phyloP scores from a whole-genome alignment of 2,888 invertebrate species.

The Mamestra brassicae region DNA sequence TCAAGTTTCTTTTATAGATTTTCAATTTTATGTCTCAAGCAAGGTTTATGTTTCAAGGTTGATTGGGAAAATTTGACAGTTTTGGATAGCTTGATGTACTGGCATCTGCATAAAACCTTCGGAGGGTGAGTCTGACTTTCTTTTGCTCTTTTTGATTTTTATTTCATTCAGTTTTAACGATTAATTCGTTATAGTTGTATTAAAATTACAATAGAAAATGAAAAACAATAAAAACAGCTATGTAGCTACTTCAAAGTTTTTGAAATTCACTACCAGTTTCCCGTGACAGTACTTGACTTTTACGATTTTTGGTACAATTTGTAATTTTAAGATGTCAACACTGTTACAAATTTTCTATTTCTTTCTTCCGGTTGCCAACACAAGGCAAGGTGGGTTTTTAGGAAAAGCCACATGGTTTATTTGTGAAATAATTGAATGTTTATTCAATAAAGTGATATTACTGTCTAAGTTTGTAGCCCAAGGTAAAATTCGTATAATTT shows the following conservation, averaged over 20 bases:
- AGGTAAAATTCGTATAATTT: constrained; percentile 67
- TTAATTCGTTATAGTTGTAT: too few species aligned
- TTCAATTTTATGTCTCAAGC: too few species aligned
- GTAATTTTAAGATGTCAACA: constrained; percentile 58
- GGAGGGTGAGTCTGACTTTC: background rate
- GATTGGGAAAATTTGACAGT: too few species aligned
- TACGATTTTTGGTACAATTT: constrained; percentile 40
- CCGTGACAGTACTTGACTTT: background rate
- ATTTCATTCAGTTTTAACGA: background rate
- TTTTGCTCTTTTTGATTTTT: background rate
- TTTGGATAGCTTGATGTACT: too few species aligned
- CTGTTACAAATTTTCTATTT: constrained; percentile 64
- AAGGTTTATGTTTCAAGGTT: too few species aligned
- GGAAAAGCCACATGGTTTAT: constrained; percentile 84
- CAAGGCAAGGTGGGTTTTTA: constrained; percentile 87
- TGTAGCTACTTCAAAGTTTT: background rate
- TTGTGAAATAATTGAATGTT: constrained; percentile 63
- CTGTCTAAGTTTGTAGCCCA: constrained; percentile 51
- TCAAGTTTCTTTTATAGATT: too few species aligned
- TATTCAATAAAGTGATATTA: constrained; percentile 55
- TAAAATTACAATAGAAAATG: too few species aligned
- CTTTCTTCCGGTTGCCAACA: constrained; percentile 89
- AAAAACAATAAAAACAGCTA: too few species aligned
- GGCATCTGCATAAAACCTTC: background rate
- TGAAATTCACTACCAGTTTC: background rate